Conservation (phyloP, 2,797 vertebrate genomes). For the Lepus townsendii region DNA sequence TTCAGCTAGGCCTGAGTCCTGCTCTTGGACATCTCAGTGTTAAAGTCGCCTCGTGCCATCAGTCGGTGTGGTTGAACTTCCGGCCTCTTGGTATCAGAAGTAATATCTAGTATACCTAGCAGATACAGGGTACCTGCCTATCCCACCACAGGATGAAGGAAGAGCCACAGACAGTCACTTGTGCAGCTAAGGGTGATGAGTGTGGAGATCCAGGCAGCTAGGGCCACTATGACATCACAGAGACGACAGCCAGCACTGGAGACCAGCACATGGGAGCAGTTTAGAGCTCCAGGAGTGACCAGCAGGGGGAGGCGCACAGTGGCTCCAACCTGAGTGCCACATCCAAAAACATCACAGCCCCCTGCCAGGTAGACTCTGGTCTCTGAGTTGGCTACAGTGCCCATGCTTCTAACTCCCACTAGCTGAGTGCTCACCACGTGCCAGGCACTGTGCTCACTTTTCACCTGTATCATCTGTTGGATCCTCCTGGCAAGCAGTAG, state of each 20-base stretch:
- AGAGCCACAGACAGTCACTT: neutral
- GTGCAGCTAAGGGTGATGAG: neutral
- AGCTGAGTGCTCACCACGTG: neutral
- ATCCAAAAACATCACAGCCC: neutral
- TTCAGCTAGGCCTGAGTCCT: neutral
- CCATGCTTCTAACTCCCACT: too few relatives aligned
- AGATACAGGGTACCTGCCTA: neutral
- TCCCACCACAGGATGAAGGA: neutral
- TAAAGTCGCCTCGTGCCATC: neutral
- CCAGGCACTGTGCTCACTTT: neutral
- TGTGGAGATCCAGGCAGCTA: neutral
- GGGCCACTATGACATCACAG: neutral
- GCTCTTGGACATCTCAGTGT: neutral
- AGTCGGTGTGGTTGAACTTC: neutral
- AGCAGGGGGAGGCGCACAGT: neutral
- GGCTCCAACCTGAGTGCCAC: too few relatives aligned
- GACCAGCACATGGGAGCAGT: accelerated
- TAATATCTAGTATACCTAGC: neutral
- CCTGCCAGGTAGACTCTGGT: accelerated
- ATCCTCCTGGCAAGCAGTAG: neutral
- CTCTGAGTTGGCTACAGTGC: neutral
- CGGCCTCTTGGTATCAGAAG: neutral
- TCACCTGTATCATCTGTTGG: accelerated
- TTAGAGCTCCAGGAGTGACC: neutral
- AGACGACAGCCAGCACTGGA: neutral